Base-by-base conservation (phyloP, 2,113 vertebrate species). In the Paralichthys olivaceus region DNA sequence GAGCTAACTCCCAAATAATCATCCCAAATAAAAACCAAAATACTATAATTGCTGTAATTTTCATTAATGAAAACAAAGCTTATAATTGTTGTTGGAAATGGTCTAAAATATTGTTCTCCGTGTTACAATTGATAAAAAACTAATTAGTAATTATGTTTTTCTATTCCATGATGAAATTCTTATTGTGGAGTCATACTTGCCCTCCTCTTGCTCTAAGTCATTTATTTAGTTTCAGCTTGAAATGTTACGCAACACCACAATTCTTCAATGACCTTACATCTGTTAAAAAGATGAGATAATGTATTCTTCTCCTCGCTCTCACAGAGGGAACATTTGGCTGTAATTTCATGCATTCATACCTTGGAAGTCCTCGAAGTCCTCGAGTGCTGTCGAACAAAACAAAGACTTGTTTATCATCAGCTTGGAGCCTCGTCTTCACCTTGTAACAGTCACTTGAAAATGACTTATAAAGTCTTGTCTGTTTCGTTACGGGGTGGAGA, bases 381-480 rank as follows among this genome's bases (percentile, higher is more conserved):
- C 13, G 23, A n/a, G 25, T 7, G 25, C 19, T 3, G 13, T 32
- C 26, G 0, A 47, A 47, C 22, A 45, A 29, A 57, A 29, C 17
- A 22, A 2, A 29, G 3, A n/a, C 12, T 25, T 32, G 1, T 62
- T 25, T 23, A 26, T 55, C 8, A 76, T 75, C 74, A 87, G 85
- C 81, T 62, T 25, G 7, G 26, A n/a, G 6, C 8, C 4, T 29
- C 1, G 25, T 64, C 66, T 59, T 72, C 29, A 56, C 25, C 28
- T 57, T 51, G 40, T 20, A 13, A 7, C 1, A 1, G 8, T 25
- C 6, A 7, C 68, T 64, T 22, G 9, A 34, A 69, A 54, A 15
- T 75, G 51, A 43, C 34, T 22, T n/a, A 23, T 79, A 29, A 59
- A 3, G 22, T 26, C 7, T 14, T 32, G 20, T 57, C 28, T 4